Evolutionary conservation across 2,888 invertebrate species (phyloP), one percentile per base, ranked within the genome.

Genomic region (Cantharis flavilabris): DNA sequence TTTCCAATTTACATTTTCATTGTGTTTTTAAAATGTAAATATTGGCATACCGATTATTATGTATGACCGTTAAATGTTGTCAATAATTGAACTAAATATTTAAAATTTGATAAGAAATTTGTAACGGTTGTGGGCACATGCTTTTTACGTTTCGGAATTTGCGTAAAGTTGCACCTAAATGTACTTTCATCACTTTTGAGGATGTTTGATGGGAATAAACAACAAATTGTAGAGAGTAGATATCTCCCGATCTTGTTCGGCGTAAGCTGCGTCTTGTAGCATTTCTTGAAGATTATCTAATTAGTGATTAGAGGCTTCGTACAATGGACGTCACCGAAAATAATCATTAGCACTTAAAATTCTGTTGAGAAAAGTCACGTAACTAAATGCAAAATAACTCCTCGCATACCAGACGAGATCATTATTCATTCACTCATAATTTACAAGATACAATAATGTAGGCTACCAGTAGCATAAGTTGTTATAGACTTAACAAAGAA

Each of bases 341-440:
- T 67, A 67, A 67, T 67, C 26, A 26, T 67, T 20, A 26, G 26
- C 65, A 23, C 65, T 67, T 67, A 67, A 67, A 67, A 67, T 72
- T 49, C 73, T 23, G 49, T 64, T 65, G 18, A 13, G 13, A 65
- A 69, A 23, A 73, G 69, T 73, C 73, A 73, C 73, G 73, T 69
- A 69, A 23, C 49, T 67, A 20, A 73, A 69, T 72, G 73, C 73
- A 73, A 73, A 67, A 73, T 73, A 73, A 33, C 67, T 67, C 67
- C 62, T 20, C 16, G 23, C 73, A 73, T 33, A 62, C 73, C 73
- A 73, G 67, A 73, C 72, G 30, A 62, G 16, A 67, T 67, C 67
- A 9, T 73, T 73, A 73, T 69, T 73, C 73, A 73, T 73, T 49
- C 49, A 69, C 20, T 49, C 49, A 49, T 49, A 49, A 49, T 49